These are phyloP conservation scores for Pandemis corylana DNA, from an alignment of 2,888 invertebrate genomes.

Conservation along the genomic window DNA sequence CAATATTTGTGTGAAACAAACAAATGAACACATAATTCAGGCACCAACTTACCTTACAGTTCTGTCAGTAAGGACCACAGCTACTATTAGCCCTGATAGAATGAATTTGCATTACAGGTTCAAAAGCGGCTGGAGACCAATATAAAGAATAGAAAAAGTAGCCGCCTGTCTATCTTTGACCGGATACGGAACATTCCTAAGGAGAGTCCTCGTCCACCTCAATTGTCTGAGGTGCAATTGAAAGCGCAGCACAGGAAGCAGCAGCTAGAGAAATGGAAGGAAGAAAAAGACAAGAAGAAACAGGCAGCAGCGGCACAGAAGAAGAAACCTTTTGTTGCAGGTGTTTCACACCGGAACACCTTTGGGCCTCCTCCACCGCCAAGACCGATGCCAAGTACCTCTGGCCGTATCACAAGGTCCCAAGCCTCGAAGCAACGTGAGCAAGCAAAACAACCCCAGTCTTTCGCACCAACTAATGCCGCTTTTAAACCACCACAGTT, in stretches of 20 bases:
- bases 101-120: conserved; percentile 60
- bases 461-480: conserved; percentile 84
- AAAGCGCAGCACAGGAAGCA: conserved; percentile 65
- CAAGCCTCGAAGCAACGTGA: conserved; percentile 54
- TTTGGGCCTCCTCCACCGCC: conserved; percentile 67
- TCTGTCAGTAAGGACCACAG: not conserved
- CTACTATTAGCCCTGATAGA: conserved; percentile 33
- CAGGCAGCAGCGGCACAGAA: conserved; percentile 63
- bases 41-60: not conserved
- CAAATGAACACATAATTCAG: conserved; percentile 16
- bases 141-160: conserved; percentile 63
- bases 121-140: conserved; percentile 63
- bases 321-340: conserved; percentile 73
- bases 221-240: conserved; percentile 48
- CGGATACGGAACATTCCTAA: conserved; percentile 61
- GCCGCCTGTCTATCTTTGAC: conserved; percentile 65
- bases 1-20: not conserved
- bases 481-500: conserved; percentile 79
- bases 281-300: conserved; percentile 72
- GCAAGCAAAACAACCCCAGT: conserved; percentile 46
- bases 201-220: conserved; percentile 54
- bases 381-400: conserved; percentile 61
- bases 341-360: conserved; percentile 62
- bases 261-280: conserved; percentile 76
- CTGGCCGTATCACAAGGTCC: conserved; percentile 72